Conservation (phyloP, 2,113 vertebrate genomes). For the Solenodon paradoxus region DNA sequence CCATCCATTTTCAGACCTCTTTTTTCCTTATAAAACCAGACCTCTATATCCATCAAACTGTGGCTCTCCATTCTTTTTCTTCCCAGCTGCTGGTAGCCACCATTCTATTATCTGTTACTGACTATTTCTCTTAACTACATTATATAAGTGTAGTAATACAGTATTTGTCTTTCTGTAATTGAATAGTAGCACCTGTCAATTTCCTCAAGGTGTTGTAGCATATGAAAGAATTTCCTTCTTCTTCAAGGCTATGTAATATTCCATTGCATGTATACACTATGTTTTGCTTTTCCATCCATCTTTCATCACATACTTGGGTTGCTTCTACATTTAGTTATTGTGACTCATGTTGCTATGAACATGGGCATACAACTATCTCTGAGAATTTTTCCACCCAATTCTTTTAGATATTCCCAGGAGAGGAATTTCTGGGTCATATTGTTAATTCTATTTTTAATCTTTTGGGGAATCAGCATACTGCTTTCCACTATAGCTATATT, state of each 20-base stretch:
- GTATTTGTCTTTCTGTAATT: neutral
- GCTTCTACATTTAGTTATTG: neutral
- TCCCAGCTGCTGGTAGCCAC: neutral
- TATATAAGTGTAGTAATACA: too few relatives aligned
- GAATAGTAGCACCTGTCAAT: too few relatives aligned
- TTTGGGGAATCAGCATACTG: too few relatives aligned
- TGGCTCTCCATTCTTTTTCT: neutral
- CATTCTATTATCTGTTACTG: neutral
- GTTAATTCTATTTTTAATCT: too few relatives aligned
- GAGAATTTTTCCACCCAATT: neutral
- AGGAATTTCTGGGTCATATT: neutral
- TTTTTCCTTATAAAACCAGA: neutral
- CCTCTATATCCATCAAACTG: neutral
- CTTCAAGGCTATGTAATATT: too few relatives aligned
- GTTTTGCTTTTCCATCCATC: neutral
- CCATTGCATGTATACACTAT: too few relatives aligned
- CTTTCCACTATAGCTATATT: too few relatives aligned
- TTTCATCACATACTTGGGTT: neutral
- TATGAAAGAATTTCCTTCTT: too few relatives aligned
- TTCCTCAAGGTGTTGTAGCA: neutral
- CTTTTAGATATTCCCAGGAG: neutral
- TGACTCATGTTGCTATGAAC: neutral
- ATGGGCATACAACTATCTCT: neutral
- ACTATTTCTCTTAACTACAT: too few relatives aligned
- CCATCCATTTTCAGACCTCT: neutral